These are phyloP conservation scores for Lanistes nyassanus DNA, from an alignment of 1,140 invertebrate genomes.

Conservation along the genomic window DNA sequence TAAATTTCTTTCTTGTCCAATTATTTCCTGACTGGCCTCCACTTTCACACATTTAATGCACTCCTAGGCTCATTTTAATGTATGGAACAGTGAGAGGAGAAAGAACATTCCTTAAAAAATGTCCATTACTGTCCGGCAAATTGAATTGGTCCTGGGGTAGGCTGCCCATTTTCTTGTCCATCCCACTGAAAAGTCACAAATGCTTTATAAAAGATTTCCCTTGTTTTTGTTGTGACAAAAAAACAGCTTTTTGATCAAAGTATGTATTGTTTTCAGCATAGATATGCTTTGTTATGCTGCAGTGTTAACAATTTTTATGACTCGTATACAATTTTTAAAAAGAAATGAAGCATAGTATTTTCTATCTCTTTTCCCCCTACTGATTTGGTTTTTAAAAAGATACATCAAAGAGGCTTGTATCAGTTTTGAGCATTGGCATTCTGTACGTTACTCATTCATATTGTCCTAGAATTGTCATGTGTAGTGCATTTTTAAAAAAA, in stretches of 20 bases:
- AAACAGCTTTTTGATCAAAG: conserved; percentile 13
- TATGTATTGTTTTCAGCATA: conserved; percentile 5
- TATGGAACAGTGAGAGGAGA: neutral
- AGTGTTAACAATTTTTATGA: neutral
- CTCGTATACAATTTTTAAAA: conserved; percentile 4
- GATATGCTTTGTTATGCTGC: conserved; percentile 4
- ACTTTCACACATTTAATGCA: conserved; percentile 44
- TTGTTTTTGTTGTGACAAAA: neutral
- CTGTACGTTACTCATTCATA: neutral
- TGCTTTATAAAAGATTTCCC: neutral
- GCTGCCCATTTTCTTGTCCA: neutral
- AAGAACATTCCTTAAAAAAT: conserved; percentile 2
- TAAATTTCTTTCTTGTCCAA: neutral
- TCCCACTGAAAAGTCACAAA: conserved; percentile 16
- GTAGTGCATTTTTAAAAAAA: neutral
- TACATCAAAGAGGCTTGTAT: neutral
- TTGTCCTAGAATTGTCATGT: neutral
- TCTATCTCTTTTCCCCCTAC: neutral
- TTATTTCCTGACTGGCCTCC: conserved; percentile 33
- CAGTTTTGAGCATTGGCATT: neutral
- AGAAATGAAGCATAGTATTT: conserved; percentile 15
- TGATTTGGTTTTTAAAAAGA: too few relatives aligned
- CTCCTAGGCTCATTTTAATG: conserved; percentile 39
- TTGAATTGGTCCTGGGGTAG: neutral
- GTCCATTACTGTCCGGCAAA: neutral